Percentiles rank a stretch among this genome's conserved stretches.
Evolutionary conservation across 2,797 vertebrate genomes (phyloP).

Genomic region (Gallinago stenura): DNA sequence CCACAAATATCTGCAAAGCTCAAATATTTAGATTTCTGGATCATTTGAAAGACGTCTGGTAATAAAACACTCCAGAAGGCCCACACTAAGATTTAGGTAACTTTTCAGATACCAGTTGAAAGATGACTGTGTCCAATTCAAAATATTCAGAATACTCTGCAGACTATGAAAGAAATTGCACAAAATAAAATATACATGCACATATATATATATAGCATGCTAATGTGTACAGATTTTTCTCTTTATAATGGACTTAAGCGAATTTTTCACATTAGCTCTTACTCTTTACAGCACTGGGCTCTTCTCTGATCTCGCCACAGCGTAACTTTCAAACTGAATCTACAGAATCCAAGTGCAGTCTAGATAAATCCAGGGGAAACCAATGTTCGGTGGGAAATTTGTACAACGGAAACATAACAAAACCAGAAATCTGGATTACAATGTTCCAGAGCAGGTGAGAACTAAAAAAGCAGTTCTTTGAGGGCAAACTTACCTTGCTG

Average conservation of each 20-base stretch:
- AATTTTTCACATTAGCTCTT: not conserved
- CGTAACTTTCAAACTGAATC: not conserved
- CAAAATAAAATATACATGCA: not conserved
- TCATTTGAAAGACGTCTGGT: not conserved
- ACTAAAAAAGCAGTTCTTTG: not conserved
- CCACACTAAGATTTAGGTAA: not conserved
- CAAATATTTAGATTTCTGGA: not conserved
- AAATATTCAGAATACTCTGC: not conserved
- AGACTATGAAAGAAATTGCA: not conserved
- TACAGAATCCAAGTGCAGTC: not conserved
- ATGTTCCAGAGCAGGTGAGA: not conserved
- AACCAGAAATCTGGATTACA: not conserved
- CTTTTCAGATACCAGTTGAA: not conserved
- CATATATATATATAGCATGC: not conserved
- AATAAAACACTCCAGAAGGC: not conserved
- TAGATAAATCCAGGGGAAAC: not conserved
- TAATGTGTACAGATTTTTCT: not conserved
- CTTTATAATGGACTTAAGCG: not conserved
- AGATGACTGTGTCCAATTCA: not conserved
- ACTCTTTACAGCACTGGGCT: not conserved
- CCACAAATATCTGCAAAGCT: not conserved
- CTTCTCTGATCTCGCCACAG: not conserved
- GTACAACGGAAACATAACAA: not conserved
- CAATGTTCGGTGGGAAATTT: not conserved
- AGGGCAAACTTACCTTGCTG: not conserved